Conservation (phyloP, 2,113 vertebrate species). For the Apaloderma vittatum region DNA sequence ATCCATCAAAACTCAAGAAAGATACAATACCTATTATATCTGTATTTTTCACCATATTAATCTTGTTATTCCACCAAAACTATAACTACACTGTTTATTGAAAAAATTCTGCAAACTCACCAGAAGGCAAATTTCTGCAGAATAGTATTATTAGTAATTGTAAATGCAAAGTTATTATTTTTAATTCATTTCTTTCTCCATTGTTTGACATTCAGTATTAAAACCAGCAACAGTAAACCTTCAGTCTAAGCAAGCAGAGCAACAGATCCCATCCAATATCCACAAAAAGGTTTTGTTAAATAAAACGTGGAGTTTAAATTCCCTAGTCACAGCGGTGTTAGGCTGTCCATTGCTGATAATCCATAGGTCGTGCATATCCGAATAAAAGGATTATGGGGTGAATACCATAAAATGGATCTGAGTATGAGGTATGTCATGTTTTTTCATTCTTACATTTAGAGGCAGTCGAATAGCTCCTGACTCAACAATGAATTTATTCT, state of each 20-base stretch:
- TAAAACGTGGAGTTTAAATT: constrained; percentile 13
- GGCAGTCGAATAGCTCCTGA: neutral
- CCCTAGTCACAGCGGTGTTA: neutral
- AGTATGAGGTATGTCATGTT: neutral
- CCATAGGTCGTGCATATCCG: neutral
- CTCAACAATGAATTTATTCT: constrained; percentile 8
- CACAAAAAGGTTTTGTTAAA: neutral
- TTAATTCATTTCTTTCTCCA: neutral
- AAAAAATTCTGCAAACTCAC: constrained; percentile 39
- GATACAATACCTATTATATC: neutral
- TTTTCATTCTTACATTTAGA: constrained; percentile 1
- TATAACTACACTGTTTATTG: neutral
- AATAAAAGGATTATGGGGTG: constrained; percentile 1
- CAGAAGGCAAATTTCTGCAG: constrained; percentile 26
- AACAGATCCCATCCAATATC: neutral
- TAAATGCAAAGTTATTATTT: neutral
- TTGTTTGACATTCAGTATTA: neutral
- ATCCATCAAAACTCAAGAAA: neutral
- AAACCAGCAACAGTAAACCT: neutral
- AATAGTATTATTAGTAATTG: neutral
- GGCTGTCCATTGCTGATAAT: constrained; percentile 43
- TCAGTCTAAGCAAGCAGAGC: neutral
- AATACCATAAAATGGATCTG: constrained; percentile 3
- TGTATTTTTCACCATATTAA: constrained; percentile 28
- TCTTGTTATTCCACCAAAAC: neutral